phyloP scores from a whole-genome alignment of 2,888 invertebrate species.

The Sericinus montela region DNA sequence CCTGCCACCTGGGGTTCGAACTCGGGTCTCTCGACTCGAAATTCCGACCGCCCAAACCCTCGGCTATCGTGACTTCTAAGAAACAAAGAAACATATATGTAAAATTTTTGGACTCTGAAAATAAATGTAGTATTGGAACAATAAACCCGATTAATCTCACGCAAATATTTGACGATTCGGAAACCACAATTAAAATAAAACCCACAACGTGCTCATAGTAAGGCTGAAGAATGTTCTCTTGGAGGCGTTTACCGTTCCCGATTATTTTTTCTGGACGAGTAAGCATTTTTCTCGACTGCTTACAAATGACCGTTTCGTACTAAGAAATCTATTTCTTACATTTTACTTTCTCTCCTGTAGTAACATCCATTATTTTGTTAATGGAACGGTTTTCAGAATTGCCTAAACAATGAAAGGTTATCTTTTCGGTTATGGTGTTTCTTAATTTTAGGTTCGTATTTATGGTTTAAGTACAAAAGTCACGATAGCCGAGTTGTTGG shows the following conservation, averaged over 20 bases:
- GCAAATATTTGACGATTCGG: not conserved
- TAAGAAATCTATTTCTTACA: slow-evolving; percentile 61
- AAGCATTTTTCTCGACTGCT: slow-evolving; percentile 68
- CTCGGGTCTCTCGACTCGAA: too few species aligned
- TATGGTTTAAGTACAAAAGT: too few species aligned
- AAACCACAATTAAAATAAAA: not conserved
- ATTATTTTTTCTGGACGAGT: slow-evolving; percentile 69
- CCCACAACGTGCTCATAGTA: slow-evolving; percentile 18
- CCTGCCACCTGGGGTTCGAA: too few species aligned
- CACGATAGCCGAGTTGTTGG: too few species aligned
- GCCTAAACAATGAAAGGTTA: slow-evolving; percentile 57
- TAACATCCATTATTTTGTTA: slow-evolving; percentile 69
- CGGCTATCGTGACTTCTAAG: too few species aligned
- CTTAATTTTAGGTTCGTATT: slow-evolving; percentile 5
- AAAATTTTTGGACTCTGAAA: too few species aligned
- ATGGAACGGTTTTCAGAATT: slow-evolving; percentile 61
- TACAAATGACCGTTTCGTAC: slow-evolving; percentile 71
- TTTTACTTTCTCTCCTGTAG: slow-evolving; percentile 62
- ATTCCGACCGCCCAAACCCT: too few species aligned
- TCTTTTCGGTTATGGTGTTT: slow-evolving; percentile 24
- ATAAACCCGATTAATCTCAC: not conserved
- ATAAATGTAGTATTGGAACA: not conserved
- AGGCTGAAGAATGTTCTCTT: slow-evolving; percentile 25
- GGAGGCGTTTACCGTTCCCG: slow-evolving; percentile 38
- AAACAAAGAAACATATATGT: too few species aligned